Evolutionary conservation across 1,140 invertebrate species (phyloP).

Genomic region (Plectus sambesii): DNA sequence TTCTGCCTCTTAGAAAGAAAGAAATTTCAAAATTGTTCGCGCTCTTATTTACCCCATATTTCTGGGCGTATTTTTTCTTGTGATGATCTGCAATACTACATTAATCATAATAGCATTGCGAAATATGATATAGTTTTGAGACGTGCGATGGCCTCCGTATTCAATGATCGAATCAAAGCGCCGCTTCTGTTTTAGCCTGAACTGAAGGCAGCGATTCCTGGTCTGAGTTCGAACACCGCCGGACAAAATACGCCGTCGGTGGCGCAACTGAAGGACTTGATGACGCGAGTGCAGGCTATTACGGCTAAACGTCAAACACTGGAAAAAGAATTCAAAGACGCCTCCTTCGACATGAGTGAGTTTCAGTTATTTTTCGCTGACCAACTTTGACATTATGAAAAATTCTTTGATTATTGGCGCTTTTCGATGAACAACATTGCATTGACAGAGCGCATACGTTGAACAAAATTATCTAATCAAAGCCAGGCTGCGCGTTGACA

Average conservation of each 20-base stretch:
- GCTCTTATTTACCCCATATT: too few relatives aligned
- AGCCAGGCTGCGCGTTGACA: too few relatives aligned
- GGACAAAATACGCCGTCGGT: conserved; percentile 49
- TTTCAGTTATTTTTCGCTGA: conserved; percentile 62
- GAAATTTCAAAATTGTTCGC: too few relatives aligned
- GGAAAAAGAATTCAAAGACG: conserved; percentile 64
- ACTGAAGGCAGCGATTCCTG: conserved; percentile 47
- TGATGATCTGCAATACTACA: too few relatives aligned
- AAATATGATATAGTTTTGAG: too few relatives aligned
- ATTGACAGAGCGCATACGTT: neutral
- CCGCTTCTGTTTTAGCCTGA: conserved; percentile 50
- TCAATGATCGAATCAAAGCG: conserved; percentile 2
- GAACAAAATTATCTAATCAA: too few relatives aligned
- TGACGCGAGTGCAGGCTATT: conserved; percentile 74
- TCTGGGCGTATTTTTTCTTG: conserved; percentile 12
- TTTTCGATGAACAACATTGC: conserved; percentile 2
- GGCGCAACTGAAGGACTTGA: conserved; percentile 61
- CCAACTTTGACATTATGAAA: too few relatives aligned
- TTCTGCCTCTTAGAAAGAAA: too few relatives aligned
- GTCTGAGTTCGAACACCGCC: conserved; percentile 24
- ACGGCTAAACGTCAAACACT: conserved; percentile 69
- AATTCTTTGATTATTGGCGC: neutral
- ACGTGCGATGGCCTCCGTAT: too few relatives aligned
- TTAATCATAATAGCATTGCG: too few relatives aligned
- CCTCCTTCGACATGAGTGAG: conserved; percentile 68